Evolutionary conservation across 2,888 invertebrate genomes (phyloP), one percentile per base, ranked within the genome.

Genomic region (Thelaira solivaga): DNA sequence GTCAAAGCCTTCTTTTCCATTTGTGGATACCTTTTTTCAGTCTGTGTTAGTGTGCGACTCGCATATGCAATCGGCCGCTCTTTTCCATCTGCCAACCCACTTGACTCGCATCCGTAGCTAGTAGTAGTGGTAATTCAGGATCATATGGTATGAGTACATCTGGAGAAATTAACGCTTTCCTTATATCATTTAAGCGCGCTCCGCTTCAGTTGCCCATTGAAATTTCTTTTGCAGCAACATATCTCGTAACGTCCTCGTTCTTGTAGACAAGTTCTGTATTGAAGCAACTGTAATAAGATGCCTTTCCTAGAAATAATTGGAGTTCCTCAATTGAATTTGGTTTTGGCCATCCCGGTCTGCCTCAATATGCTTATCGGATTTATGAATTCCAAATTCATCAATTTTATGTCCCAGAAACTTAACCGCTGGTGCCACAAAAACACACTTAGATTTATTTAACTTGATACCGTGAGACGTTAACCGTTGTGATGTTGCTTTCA

Each of bases 371-470:
- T 55, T 39, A 34, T 49, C 57, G 6, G 36, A 47, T 13, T 62
- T 47, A 34, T 62, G 47, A 7, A 47, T 36, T 5, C 59, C 31
- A n/a, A 22, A 10, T 11, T 18, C 49, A 22, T 67, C 43, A 13
- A 45, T 61, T 45, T 34, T 4, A 20, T 45, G 36, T 0, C 49
- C 24, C 59, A 26, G 26, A 20, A 47, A 47, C 36, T 36, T 34
- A 20, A 47, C 55, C 0, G 24, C 22, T 13, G 55, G 55, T 13
- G 55, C 10, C 13, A 36, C 51, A 6, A 51, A 51, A 16, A 51
- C 49, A 26, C 59, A 74, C 22, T 73, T 73, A 1, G 74, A 49
- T 10, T 57, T 57, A 8, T 65, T 65, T 26, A 53, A 36, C n/a
- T 22, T 34, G n/a, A 45, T 45, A 24, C 45, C 45, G 4, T 45